Base-by-base conservation (phyloP, 2,888 invertebrate genomes). In the Machimus atricapillus region DNA sequence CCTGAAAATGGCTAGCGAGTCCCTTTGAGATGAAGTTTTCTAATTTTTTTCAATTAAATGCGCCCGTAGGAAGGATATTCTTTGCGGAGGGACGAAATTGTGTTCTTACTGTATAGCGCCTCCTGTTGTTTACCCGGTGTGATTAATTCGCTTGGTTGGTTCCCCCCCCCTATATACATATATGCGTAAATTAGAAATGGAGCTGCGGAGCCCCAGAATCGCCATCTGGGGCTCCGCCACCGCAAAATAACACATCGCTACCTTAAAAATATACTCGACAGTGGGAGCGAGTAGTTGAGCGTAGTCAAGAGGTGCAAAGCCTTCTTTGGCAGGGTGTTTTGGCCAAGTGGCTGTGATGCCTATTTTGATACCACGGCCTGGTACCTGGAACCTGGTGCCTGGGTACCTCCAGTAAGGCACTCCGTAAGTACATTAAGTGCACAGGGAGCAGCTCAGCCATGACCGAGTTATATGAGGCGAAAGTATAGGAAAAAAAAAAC, bases 1-100 rank as follows among this genome's bases (percentile, higher is more conserved):
- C 27, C 52, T 81, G 34, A 81, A 31, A 81, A 81, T 81, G 81
- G 52, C 81, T 37, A 81, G 81, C 81, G 56, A 81, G 19, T 66
- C 27, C 66, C 66, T 23, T 66, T 66, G 66, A 66, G 66, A 9
- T 12, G 1, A 34, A 31, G 52, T 81, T 37, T 81, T 81, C 56
- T 56, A 56, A 56, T 76, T 76, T 31, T 40, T 77, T 19, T 9
- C 37, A 40, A 31, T 77, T 77, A 77, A 37, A 77, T 76, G 76
- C 34, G n/a, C n/a, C 19, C n/a, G 5, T 8, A 34, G 34, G 40
- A n/a, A 77, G 31, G 40, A 37, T 27, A 27, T 77, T n/a, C 37
- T 7, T 34, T 77, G n/a, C 37, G 9, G 16, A 78, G 19, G 19
- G 40, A 37, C n/a, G n/a, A 76, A 37, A 16, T 76, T 76, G 37